A percentile compares a stretch with the other conserved stretches of the same genome.
phyloP scores from a whole-genome alignment of 2,888 invertebrate genomes.

The Cotesia congregata region DNA sequence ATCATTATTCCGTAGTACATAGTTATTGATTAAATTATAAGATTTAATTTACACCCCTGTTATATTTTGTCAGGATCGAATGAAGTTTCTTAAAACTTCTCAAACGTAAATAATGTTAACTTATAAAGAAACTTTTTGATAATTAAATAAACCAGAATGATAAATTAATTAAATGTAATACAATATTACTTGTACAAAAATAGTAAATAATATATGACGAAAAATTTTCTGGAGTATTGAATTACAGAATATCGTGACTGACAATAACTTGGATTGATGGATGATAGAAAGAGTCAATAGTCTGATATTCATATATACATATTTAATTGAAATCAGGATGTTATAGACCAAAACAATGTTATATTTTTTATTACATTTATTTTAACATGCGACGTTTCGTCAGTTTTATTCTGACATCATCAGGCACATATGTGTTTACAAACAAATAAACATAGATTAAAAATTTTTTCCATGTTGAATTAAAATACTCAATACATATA shows the following conservation, averaged over 20 bases:
- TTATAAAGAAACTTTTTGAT: background rate
- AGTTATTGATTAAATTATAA: background rate
- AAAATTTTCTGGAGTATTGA: conserved; percentile 40
- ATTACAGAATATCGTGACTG: conserved; percentile 49
- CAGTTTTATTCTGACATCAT: no score
- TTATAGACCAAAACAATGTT: no score
- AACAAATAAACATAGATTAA: no score
- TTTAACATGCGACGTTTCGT: no score
- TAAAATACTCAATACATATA: no score
- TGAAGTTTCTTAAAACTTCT: background rate
- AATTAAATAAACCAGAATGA: background rate
- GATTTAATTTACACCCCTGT: background rate
- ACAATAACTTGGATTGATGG: conserved; percentile 14
- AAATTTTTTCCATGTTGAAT: no score
- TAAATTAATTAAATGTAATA: background rate
- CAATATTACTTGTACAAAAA: background rate
- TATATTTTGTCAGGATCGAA: background rate
- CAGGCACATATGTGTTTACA: no score
- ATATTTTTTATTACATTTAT: no score
- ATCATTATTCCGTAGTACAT: background rate
- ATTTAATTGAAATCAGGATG: no score
- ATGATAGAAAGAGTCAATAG: background rate
- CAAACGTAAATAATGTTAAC: background rate
- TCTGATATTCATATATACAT: background rate
- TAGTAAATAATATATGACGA: background rate